Percentiles rank a stretch among this genome's conserved stretches.
Evolutionary conservation across 2,888 invertebrate species (phyloP).

Genomic region (Eupithecia subfuscata): DNA sequence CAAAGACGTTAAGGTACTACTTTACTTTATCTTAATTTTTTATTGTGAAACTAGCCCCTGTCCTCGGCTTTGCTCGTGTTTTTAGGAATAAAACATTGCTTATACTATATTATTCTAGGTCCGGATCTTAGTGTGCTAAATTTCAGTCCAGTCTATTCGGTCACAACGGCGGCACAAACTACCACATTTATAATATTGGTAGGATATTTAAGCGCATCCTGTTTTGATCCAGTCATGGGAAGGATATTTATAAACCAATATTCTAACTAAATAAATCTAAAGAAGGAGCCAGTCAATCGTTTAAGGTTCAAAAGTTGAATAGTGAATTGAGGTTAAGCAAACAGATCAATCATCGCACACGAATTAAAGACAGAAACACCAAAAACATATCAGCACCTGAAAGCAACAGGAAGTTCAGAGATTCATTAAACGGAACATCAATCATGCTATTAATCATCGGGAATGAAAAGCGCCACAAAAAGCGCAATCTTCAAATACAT

Average conservation of each 20-base stretch:
- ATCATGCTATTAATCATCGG: conserved; percentile 69
- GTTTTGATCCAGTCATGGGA: background rate
- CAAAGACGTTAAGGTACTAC: background rate
- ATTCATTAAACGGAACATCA: conserved; percentile 55
- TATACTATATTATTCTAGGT: too few species aligned
- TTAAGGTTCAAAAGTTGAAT: background rate
- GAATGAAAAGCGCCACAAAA: conserved; percentile 65
- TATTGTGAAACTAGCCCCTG: too few species aligned
- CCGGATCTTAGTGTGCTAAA: too few species aligned
- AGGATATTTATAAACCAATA: background rate
- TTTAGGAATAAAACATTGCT: too few species aligned
- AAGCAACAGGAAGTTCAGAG: conserved; percentile 35
- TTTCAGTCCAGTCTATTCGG: too few species aligned
- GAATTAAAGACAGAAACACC: conserved; percentile 6
- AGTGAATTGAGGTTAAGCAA: background rate
- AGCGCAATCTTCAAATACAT: conserved; percentile 71
- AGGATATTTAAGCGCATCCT: background rate
- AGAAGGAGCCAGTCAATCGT: background rate
- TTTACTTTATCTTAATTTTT: too few species aligned
- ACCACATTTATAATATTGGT: too few species aligned
- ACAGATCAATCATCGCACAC: conserved; percentile 3
- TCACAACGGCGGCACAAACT: too few species aligned
- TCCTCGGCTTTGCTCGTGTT: too few species aligned
- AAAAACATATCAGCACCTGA: conserved; percentile 6
- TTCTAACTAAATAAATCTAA: background rate